Conservation (phyloP, 2,113 vertebrate genomes). For the Psilopsiagon aurifrons region DNA sequence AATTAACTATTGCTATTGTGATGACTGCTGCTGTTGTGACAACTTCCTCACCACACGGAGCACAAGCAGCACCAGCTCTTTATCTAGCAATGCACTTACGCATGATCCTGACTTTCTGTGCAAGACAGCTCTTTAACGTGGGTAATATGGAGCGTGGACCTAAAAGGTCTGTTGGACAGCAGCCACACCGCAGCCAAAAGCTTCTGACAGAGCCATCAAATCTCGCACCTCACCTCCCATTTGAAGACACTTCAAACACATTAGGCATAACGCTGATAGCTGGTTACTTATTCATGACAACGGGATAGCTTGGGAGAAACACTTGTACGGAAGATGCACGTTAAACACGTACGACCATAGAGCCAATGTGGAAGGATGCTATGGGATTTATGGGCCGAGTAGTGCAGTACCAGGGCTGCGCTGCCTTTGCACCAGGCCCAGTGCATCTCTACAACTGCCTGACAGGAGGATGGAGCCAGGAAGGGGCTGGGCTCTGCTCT, state of each 20-base stretch:
- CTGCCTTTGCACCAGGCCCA: accelerated
- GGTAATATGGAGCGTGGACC: accelerated
- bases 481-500: neutral
- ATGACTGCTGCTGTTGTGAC: neutral
- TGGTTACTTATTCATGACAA: neutral
- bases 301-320: accelerated
- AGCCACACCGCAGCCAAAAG: neutral
- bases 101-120: neutral
- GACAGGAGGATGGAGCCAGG: neutral
- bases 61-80: constrained; percentile 7
- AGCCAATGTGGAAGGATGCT: accelerated
- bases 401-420: accelerated
- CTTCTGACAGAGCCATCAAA: neutral
- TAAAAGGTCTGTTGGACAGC: neutral
- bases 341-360: accelerated
- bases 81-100: neutral
- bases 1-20: neutral
- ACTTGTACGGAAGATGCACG: accelerated
- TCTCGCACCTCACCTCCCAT: neutral
- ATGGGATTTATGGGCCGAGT: accelerated
- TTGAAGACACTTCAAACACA: neutral
- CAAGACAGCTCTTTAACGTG: neutral
- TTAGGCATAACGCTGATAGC: accelerated
- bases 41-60: neutral
- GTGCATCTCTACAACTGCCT: neutral